Conservation (phyloP, 2,113 vertebrate genomes). For the Pseudorasbora parva region DNA sequence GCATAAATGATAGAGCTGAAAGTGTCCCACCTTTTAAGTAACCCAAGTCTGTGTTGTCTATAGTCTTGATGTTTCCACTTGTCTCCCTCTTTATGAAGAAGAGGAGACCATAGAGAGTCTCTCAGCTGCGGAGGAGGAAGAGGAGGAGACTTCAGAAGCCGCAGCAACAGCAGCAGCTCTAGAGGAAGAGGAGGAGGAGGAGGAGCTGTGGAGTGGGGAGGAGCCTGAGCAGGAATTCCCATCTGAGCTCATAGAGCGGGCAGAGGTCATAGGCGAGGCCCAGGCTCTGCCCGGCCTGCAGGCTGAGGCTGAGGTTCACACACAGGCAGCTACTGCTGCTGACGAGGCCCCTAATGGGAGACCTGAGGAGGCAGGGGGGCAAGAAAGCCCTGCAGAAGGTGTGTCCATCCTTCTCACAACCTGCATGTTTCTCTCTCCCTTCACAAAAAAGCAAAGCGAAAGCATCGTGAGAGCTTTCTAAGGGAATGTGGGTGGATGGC, state of each 20-base stretch:
- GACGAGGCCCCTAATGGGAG: constrained; percentile 78
- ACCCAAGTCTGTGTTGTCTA: constrained; percentile 85
- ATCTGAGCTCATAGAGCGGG: constrained; percentile 78
- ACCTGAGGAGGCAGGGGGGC: constrained; percentile 76
- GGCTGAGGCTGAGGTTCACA: constrained; percentile 66
- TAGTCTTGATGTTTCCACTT: constrained; percentile 89
- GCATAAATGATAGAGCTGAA: constrained; percentile 67
- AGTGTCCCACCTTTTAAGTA: constrained; percentile 74
- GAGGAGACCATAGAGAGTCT: constrained; percentile 88
- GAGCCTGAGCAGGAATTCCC: constrained; percentile 79
- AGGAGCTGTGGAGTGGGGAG: constrained; percentile 82
- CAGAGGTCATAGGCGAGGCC: constrained; percentile 78
- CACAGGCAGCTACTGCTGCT: constrained; percentile 79
- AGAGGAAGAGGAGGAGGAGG: constrained; percentile 83
- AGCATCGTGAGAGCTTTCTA: constrained; percentile 53
- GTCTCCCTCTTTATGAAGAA: constrained; percentile 85
- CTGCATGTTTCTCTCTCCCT: constrained; percentile 82
- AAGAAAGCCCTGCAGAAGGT: constrained; percentile 85
- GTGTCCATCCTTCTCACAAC: constrained; percentile 82
- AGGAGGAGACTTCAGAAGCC: constrained; percentile 79
- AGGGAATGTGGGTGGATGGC: constrained; percentile 71
- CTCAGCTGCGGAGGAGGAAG: constrained; percentile 81
- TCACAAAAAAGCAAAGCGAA: constrained; percentile 50
- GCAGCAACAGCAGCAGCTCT: constrained; percentile 79
- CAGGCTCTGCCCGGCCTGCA: constrained; percentile 75